These are phyloP conservation scores for Lanistes nyassanus DNA, from an alignment of 1,140 invertebrate species.

Conservation along the genomic window DNA sequence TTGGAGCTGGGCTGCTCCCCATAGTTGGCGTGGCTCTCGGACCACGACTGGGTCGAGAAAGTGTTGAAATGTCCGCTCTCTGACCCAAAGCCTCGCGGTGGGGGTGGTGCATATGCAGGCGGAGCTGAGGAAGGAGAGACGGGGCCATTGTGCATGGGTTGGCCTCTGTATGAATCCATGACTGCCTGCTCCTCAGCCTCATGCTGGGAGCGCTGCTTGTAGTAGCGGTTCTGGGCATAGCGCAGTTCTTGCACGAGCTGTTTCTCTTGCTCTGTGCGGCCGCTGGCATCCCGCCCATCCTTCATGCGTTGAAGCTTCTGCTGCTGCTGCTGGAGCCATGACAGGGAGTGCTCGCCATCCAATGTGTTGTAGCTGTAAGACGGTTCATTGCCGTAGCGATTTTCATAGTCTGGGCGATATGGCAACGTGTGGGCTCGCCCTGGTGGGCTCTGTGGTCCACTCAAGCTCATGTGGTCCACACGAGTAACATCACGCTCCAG, in stretches of 20 bases:
- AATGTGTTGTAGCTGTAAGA: constrained; percentile 36
- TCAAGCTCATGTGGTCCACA: constrained; percentile 22
- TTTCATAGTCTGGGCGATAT: constrained; percentile 59
- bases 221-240: constrained; percentile 60
- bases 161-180: constrained; percentile 44
- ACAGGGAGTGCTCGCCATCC: constrained; percentile 43
- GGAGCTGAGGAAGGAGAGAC: constrained; percentile 29
- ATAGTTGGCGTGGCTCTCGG: constrained; percentile 30
- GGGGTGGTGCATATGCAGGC: constrained; percentile 25
- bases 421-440: constrained; percentile 41
- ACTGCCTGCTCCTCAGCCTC: constrained; percentile 53
- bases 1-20: constrained; percentile 49
- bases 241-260: constrained; percentile 63
- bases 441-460: constrained; percentile 24
- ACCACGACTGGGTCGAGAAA: constrained; percentile 20
- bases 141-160: constrained; percentile 48
- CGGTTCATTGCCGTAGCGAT: constrained; percentile 41
- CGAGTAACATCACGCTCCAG: constrained; percentile 34
- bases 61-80: constrained; percentile 28
- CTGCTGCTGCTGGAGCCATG: constrained; percentile 68
- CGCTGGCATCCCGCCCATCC: constrained; percentile 49
- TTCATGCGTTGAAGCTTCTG: constrained; percentile 61
- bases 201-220: constrained; percentile 52
- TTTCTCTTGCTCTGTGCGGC: constrained; percentile 59
- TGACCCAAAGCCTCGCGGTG: constrained; percentile 24